Percentiles rank a stretch among this genome's conserved stretches.
phyloP scores from a whole-genome alignment of 2,113 vertebrate genomes.

The Halcyon malimbica region DNA sequence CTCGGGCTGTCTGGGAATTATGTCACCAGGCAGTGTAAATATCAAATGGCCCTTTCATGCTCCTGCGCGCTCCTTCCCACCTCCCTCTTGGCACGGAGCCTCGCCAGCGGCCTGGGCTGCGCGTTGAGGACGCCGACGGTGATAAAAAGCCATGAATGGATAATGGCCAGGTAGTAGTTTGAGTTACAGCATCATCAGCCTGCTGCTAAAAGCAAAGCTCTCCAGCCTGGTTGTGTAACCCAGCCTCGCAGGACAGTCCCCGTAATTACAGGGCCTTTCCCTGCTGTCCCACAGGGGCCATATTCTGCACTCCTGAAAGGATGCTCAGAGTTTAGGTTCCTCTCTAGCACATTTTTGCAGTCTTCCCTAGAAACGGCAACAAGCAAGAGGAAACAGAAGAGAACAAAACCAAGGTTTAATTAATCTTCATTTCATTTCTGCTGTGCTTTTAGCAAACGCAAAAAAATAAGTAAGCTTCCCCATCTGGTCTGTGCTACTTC shows the following conservation, averaged over 20 bases:
- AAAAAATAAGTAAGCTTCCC: background rate
- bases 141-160: background rate
- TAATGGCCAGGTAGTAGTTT: constrained; percentile 2
- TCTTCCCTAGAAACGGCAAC: constrained; percentile 21
- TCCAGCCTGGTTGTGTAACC: background rate
- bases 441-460: background rate
- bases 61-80: background rate
- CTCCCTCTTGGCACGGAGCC: background rate
- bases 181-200: background rate
- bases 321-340: background rate
- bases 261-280: constrained; percentile 7
- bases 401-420: background rate
- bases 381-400: background rate
- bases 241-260: background rate
- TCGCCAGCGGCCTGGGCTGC: accelerated
- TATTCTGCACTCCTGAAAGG: background rate
- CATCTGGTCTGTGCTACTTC: background rate
- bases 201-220: background rate
- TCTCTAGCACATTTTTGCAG: background rate
- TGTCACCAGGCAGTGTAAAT: background rate
- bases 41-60: background rate
- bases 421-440: constrained; percentile 50
- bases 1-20: background rate
- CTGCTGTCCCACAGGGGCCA: background rate
- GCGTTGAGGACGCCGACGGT: background rate